phyloP scores from a whole-genome alignment of 2,113 vertebrate species.

The Eulacestoma nigropectus region DNA sequence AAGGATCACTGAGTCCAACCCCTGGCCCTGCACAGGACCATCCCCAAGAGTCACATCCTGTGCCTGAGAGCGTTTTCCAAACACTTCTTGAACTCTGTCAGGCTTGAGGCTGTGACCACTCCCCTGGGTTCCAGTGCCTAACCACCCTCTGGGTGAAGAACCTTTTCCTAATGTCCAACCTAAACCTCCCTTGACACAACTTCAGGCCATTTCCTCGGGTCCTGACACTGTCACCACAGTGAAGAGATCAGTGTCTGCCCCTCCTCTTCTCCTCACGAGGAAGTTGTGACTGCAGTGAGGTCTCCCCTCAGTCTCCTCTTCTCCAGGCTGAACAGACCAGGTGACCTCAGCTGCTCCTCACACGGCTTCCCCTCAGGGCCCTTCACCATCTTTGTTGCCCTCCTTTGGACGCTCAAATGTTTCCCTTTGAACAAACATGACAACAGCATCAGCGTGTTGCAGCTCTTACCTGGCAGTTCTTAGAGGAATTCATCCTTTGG shows the following conservation, averaged over 20 bases:
- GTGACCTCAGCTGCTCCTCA: not conserved
- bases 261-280: not conserved
- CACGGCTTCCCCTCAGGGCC: fast-evolving
- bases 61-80: not conserved
- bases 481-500: fast-evolving
- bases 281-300: not conserved
- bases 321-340: not conserved
- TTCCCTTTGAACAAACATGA: not conserved
- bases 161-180: not conserved
- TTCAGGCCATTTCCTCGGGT: fast-evolving
- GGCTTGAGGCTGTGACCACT: too few species aligned
- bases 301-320: not conserved
- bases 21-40: not conserved
- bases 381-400: not conserved
- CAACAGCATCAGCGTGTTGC: fast-evolving
- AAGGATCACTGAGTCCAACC: not conserved
- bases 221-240: not conserved
- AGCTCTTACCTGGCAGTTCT: not conserved
- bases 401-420: not conserved
- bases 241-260: not conserved
- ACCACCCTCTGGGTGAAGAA: too few species aligned
- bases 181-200: not conserved
- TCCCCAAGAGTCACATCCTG: not conserved
- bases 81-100: not conserved
- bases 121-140: not conserved